phyloP scores from a whole-genome alignment of 2,797 vertebrate species.

The Sparus aurata region DNA sequence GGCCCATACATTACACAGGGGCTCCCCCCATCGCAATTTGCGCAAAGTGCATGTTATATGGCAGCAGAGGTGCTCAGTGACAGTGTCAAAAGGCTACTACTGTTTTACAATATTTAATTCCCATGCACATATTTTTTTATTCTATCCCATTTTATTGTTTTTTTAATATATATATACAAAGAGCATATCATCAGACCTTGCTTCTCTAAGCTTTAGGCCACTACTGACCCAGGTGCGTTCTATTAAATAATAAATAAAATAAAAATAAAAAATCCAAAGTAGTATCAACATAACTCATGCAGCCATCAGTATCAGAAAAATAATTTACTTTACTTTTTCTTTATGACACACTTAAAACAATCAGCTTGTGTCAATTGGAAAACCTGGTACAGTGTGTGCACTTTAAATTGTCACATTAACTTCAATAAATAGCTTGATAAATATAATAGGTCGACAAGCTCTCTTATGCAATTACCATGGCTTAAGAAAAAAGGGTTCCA shows the following conservation, averaged over 20 bases:
- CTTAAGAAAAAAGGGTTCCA: neutral
- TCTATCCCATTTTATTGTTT: neutral
- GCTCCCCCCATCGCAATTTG: constrained; percentile 68
- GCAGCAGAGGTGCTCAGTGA: neutral
- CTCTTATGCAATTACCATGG: neutral
- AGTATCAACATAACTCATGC: neutral
- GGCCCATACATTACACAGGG: constrained; percentile 21
- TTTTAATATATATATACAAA: neutral
- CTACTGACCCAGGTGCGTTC: neutral
- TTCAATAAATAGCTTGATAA: neutral
- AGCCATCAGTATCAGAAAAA: neutral
- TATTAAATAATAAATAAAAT: neutral
- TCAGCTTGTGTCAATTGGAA: neutral
- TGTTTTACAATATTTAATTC: neutral
- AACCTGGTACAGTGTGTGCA: neutral
- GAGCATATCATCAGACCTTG: too few species aligned
- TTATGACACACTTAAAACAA: neutral
- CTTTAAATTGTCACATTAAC: neutral
- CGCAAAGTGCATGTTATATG: constrained; percentile 39
- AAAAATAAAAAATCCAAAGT: neutral
- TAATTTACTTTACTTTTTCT: neutral
- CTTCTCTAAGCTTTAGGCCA: too few species aligned
- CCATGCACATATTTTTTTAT: neutral
- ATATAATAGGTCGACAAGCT: neutral
- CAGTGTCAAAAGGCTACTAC: neutral